Base-by-base conservation (phyloP, 2,797 vertebrate genomes). In the Melanotaenia boesemani region DNA sequence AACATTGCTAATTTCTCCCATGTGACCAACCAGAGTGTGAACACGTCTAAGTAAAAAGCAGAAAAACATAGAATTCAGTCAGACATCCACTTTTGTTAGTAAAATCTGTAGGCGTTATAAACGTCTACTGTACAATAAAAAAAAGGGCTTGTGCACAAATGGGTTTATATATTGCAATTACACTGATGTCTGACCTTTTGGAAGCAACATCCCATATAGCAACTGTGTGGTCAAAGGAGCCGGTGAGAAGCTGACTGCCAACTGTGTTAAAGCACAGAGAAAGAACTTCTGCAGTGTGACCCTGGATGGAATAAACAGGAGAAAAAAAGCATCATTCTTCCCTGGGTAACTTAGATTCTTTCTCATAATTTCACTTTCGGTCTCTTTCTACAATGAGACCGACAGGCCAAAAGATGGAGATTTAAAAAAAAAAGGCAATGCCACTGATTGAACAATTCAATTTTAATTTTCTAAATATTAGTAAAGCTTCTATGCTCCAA, bases 141-240 rank as follows among this genome's bases (percentile, higher is more conserved):
- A 41, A 39, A 0, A 62, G 72, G 66, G 52, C 63, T 76, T 15
- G 34, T 2, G 34, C 66, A 83, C 12, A 70, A 24, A 72, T 64
- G 1, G 0, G 67, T 26, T 1, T 22, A 57, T 8, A 28, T 6
- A 63, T 2, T 59, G 10, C 12, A 36, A 48, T 26, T 56, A 74
- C n/a, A 63, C 20, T 41, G 34, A 57, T 16, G 41, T 48, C 90
- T 80, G 91, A 99, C 98, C 96, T 97, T 91, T 96, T 96, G 60
- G 96, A 95, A 66, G 88, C 88, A 83, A 96, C 92, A 20, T 99
- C 97, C 98, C 98, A 99, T 30, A 98, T 91, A 30, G 76, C 91
- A 54, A 96, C 96, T 0, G 96, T 97, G 75, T 97, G 95, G 89
- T 99, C 98, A 81, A 98, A 98, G 44, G 98, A 99, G 67, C 97